Evolutionary conservation across 2,113 vertebrate genomes (phyloP).

Genomic region (Dasyurus viverrinus): DNA sequence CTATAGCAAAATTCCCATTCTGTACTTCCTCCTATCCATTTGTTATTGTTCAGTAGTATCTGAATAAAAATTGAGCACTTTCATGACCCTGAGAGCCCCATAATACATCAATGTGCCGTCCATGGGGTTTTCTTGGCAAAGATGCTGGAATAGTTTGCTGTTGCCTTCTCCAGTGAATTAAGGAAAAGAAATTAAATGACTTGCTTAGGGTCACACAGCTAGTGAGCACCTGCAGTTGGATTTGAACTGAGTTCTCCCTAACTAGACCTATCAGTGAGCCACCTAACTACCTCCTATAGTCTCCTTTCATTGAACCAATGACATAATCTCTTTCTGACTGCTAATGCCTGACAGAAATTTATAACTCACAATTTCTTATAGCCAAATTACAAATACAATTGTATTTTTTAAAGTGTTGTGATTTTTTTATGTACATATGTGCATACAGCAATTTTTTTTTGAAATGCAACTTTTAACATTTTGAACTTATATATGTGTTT

Average conservation of each 20-base stretch:
- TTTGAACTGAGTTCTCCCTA: not conserved
- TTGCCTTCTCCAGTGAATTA: not conserved
- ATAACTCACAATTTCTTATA: not conserved
- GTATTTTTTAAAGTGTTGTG: not conserved
- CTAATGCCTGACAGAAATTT: not conserved
- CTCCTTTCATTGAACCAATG: not conserved
- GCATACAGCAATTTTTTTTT: too few species aligned
- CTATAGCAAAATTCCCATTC: not conserved
- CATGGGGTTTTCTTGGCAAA: not conserved
- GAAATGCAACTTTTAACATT: too few species aligned
- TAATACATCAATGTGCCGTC: not conserved
- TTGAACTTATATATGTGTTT: too few species aligned
- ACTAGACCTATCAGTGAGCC: not conserved
- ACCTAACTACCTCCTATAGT: not conserved
- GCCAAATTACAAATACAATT: not conserved
- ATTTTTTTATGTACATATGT: not conserved
- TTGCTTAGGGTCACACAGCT: not conserved
- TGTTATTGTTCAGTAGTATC: not conserved
- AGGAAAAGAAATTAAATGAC: not conserved
- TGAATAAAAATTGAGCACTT: not conserved
- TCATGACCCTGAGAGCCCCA: not conserved
- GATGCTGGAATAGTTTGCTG: not conserved
- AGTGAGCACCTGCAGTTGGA: not conserved
- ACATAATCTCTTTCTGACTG: not conserved
- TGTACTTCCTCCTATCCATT: not conserved